Evolutionary conservation across 2,113 vertebrate species (phyloP), one percentile per base, ranked within the genome.

Genomic region (Pica pica): DNA sequence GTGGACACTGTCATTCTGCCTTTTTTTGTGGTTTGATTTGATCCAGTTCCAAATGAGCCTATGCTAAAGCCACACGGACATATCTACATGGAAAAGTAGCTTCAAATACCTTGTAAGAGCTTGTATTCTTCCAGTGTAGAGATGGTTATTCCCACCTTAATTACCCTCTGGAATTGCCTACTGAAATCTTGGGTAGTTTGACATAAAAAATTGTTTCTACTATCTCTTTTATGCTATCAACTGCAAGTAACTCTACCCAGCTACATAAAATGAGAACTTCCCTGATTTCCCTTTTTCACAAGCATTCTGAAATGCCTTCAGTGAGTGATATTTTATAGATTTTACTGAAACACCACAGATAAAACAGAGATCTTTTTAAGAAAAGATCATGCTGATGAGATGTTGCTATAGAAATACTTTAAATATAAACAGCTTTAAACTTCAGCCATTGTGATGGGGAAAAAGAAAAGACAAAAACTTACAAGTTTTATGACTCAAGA

Each of bases 351-450:
- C 37, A 42, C 4, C 50, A 70, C 37, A 90, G 82, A 86, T 77
- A 88, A 92, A 82, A 19, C 49, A 79, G 7, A 74, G 26, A 16
- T 44, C 42, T 61, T 92, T 63, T 70, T 44, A 90, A 50, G 31
- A 70, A 87, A 77, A 63, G 79, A 46, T 76, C 78, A 74, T 41
- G 33, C 47, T 83, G 83, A 80, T 73, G 47, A 83, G 60, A 56
- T 52, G 77, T 81, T 87, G 73, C 83, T 87, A 83, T 92, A 93
- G 89, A 86, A 93, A 95, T 77, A 41, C 18, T 76, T 85, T 53
- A 87, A 87, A 70, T 55, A 84, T 19, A 79, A 93, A 46, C 7
- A 30, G n/a, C 47, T 89, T 95, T 87, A 71, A 63, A 31, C 65
- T 84, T 77, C 49, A 91, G 61, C 49, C 49, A 46, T 18, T 69